Evolutionary conservation across 2,113 vertebrate genomes (phyloP), one percentile per base, ranked within the genome.

Genomic region (Equus quagga): DNA sequence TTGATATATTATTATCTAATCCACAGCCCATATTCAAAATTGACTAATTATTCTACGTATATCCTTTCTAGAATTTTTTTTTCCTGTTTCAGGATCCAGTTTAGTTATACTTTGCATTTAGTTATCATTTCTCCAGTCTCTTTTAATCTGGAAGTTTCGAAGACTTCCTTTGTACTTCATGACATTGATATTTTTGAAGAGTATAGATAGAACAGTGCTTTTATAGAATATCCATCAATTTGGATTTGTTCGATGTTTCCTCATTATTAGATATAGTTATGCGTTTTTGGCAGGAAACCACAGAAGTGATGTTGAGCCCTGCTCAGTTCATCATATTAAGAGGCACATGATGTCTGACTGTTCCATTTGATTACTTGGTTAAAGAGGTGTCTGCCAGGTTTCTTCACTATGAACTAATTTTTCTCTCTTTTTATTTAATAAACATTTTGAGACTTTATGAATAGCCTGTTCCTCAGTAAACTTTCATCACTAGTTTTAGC

Each of bases 231-330:
- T 91, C 31, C 36, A 10, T 87, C 51, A 75, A 0, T 95, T 97
- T 92, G 24, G 17, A n/a, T 75, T 94, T 95, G 49, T 96, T 64
- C 79, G 69, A 17, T 86, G n/a, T 80, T 85, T 95, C 24, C 33
- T 97, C 46, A 60, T 60, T 73, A 15, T 96, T 96, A 82, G 58
- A 70, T 72, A 60, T 24, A 72, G 13, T 90, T 91, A 51, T 5
- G 8, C 12, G 21, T 65, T 83, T 85, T 79, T 62, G 73, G 9
- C 18, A 88, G 90, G 76, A 94, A 94, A 73, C 26, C 28, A 33
- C 17, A 93, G n/a, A 84, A 31, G 44, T 64, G 41, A 36, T 87
- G 1, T 56, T 87, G 62, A n/a, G 15, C 76, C 41, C 21, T 92
- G 94, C 72, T 85, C 6, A 19, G 6, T 90, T 65, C 7, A 51